Percentiles rank a stretch among this genome's conserved stretches.
Conservation (phyloP, 2,888 invertebrate genomes). For the Yponomeuta plumbellus region DNA sequence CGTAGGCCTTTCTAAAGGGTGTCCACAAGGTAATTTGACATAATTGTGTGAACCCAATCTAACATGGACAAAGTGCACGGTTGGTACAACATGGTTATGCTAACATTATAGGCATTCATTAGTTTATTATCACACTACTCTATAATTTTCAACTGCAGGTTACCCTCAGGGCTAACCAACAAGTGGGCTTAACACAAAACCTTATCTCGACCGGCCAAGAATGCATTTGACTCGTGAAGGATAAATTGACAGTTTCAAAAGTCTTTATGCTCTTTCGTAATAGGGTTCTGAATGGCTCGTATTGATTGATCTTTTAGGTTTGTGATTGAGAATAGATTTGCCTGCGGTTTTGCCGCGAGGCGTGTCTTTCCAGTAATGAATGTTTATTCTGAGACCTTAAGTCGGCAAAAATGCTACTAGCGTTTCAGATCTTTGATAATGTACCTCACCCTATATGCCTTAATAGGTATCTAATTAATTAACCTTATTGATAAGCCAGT, state of each 20-base stretch:
- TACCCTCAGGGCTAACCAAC: conserved; percentile 23
- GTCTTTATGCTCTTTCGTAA: neutral
- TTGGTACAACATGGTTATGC: conserved; percentile 28
- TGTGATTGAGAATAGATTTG: neutral
- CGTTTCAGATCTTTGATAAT: neutral
- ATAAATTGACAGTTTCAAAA: neutral
- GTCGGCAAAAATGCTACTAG: neutral
- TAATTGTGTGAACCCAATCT: conserved; percentile 37
- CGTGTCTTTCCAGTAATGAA: neutral
- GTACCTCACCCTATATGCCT: neutral
- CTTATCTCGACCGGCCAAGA: conserved; percentile 45
- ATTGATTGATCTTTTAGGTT: neutral
- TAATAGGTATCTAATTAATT: neutral
- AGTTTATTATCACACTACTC: conserved; percentile 52
- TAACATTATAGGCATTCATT: conserved; percentile 42
- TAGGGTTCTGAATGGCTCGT: neutral
- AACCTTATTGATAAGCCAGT: neutral
- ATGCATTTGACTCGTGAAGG: neutral
- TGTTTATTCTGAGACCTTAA: conserved; percentile 1
- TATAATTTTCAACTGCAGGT: conserved; percentile 39
- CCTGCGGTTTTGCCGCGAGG: neutral
- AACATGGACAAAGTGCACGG: neutral
- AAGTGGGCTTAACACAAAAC: conserved; percentile 4
- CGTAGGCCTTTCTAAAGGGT: conserved; percentile 7
- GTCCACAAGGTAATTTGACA: conserved; percentile 20